These are phyloP conservation scores for Antitype chi DNA, from an alignment of 2,888 invertebrate genomes.

Conservation along the genomic window DNA sequence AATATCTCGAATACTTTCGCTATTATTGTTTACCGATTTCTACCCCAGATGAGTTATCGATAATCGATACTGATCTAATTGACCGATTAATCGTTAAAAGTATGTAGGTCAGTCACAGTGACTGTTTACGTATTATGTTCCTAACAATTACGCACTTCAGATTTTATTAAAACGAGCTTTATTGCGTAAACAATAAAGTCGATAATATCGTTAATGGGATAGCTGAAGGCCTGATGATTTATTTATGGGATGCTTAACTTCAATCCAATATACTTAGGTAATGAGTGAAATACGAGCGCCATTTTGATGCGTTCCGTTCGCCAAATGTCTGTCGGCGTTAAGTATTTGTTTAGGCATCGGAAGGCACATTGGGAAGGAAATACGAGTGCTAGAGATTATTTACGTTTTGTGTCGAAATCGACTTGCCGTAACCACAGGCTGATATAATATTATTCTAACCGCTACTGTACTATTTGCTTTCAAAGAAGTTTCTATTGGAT, in stretches of 20 bases:
- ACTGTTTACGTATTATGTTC: slow-evolving; percentile 33
- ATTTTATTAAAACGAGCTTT: slow-evolving; percentile 45
- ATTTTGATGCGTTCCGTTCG: slow-evolving; percentile 55
- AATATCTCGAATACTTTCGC: slow-evolving; percentile 63
- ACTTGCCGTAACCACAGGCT: slow-evolving; percentile 23
- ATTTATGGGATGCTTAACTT: slow-evolving; percentile 60
- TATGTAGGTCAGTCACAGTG: slow-evolving; percentile 36
- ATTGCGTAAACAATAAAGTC: slow-evolving; percentile 46
- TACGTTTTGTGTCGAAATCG: slow-evolving; percentile 53
- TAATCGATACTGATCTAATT: slow-evolving; percentile 47
- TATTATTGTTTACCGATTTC: slow-evolving; percentile 46
- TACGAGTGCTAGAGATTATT: slow-evolving; percentile 46
- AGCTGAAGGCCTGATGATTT: slow-evolving; percentile 32
- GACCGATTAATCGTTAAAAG: slow-evolving; percentile 43
- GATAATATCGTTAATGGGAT: slow-evolving; percentile 37
- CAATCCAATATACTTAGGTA: slow-evolving; percentile 50
- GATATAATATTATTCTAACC: slow-evolving; percentile 17
- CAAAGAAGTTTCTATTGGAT: slow-evolving; percentile 33
- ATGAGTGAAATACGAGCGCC: slow-evolving; percentile 46
- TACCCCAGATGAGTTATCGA: slow-evolving; percentile 28
- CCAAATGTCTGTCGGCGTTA: slow-evolving; percentile 59
- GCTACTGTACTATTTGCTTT: slow-evolving; percentile 36
- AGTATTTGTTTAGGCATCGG: slow-evolving; percentile 59
- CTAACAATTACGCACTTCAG: slow-evolving; percentile 24
- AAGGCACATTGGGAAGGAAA: slow-evolving; percentile 31